Base-by-base conservation (phyloP, 2,888 invertebrate species). In the Eulithis testata region DNA sequence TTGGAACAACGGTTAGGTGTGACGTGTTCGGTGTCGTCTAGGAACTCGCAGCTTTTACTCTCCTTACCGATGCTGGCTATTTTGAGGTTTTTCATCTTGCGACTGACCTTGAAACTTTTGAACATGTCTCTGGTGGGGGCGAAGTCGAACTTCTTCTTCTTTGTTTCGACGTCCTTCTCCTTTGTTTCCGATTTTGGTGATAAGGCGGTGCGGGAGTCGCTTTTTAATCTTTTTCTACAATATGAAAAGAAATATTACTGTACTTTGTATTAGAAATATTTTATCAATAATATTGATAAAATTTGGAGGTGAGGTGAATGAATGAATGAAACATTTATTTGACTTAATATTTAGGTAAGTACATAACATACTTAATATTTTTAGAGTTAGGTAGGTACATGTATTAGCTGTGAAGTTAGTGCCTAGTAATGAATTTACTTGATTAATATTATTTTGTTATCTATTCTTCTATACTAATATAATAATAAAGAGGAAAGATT, bases 101-200 rank as follows among this genome's bases (percentile, higher is more conserved):
- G 82, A 56, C 88, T 87, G 50, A 89, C 91, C 68, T 88, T 88
- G 81, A 92, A 93, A 72, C 88, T 93, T 70, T 87, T 91, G 82
- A 93, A 92, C 44, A 93, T 88, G 71, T 93, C 91, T 0, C 88
- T 81, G 0, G 91, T 85, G 1, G 93, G 93, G 0, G 93, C 84
- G 82, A 93, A 91, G 80, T 93, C 93, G 78, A 93, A 93, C 52
- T 87, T 87, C 74, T 93, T 93, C 81, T 93, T 93, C 67, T 93
- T 92, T 0, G 89, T 86, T 44, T 90, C 90, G 4, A 87, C 84
- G 72, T 89, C 87, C 66, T 85, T 86, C 72, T 85, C 91, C 66
- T 90, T 90, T 0, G 81, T 79, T 61, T 91, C 90, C 0, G 87
- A 87, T 76, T 92, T 91, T 0, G 89, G 86, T 0, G 88, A 86